phyloP scores from a whole-genome alignment of 2,113 vertebrate genomes.

The Azemiops feae region DNA sequence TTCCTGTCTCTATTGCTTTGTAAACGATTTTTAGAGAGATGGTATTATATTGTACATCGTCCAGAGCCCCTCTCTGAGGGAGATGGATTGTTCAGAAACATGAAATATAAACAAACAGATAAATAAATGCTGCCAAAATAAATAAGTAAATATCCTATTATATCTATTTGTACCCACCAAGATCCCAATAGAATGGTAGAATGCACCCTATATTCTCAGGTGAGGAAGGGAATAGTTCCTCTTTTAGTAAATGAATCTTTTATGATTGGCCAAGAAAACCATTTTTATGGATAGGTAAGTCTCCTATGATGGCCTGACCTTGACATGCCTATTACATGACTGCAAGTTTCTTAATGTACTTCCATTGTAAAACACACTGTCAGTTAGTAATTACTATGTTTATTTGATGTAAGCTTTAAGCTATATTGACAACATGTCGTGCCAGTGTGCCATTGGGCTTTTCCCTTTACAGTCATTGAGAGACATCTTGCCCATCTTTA shows the following conservation, averaged over 20 bases:
- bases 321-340: not conserved
- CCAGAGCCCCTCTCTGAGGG: not conserved
- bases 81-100: not conserved
- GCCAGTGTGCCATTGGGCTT: not conserved
- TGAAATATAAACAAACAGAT: not conserved
- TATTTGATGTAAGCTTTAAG: not conserved
- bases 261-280: not conserved
- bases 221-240: not conserved
- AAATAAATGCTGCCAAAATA: not conserved
- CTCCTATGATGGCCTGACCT: not conserved
- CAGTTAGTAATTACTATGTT: not conserved
- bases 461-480: not conserved
- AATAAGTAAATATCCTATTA: not conserved
- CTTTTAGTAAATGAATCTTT: not conserved
- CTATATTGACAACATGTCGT: not conserved
- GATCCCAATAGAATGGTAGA: not conserved
- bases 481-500: not conserved
- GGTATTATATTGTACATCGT: not conserved
- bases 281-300: not conserved
- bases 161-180: not conserved
- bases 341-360: not conserved
- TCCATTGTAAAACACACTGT: not conserved
- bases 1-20: not conserved
- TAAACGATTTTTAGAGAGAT: not conserved
- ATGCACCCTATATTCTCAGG: not conserved